Evolutionary conservation across 2,797 vertebrate species (phyloP).

Genomic region (Fringilla coelebs): DNA sequence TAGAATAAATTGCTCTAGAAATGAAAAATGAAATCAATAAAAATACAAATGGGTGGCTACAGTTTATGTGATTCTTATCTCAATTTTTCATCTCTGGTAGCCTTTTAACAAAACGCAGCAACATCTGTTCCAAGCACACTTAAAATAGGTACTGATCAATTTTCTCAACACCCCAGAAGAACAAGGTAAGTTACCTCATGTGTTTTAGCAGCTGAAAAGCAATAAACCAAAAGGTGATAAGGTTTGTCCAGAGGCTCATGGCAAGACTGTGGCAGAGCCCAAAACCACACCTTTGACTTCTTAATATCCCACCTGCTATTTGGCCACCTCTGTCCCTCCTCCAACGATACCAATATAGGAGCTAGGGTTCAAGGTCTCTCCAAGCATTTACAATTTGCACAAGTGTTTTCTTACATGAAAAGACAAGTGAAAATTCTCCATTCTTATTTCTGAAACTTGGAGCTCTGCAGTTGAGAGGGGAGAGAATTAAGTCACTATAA

Average conservation of each 20-base stretch:
- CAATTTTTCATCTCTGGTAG: not conserved
- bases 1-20: not conserved
- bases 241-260: not conserved
- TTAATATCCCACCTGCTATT: not conserved
- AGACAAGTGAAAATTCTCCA: not conserved
- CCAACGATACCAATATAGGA: not conserved
- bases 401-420: not conserved
- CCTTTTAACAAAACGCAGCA: not conserved
- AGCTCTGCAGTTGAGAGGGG: not conserved
- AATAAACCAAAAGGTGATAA: not conserved
- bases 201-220: not conserved
- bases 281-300: not conserved
- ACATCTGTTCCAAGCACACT: not conserved
- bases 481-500: not conserved
- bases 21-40: constrained; percentile 4
- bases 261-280: not conserved
- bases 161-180: not conserved
- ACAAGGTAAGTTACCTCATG: not conserved
- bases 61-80: not conserved
- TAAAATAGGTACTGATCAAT: not conserved
- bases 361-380: not conserved
- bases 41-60: not conserved
- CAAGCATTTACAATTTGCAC: not conserved
- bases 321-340: not conserved
- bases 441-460: not conserved